A percentile compares a stretch with the other conserved stretches of the same genome.
Conservation (phyloP, 2,888 invertebrate species). For the Coremacera marginata region DNA sequence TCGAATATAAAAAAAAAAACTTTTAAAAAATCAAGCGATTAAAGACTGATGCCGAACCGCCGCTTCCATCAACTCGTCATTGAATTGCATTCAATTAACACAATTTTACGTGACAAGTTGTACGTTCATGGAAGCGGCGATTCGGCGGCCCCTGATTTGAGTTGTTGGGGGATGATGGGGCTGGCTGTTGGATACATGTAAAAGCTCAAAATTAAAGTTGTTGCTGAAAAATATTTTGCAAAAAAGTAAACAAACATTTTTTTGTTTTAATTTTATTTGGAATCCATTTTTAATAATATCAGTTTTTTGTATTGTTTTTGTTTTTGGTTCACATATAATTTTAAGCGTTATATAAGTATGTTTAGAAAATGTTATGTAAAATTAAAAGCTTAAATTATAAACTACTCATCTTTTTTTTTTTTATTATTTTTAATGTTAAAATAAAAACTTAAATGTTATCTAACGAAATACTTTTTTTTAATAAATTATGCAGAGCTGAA, state of each 20-base stretch:
- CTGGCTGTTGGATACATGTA: too few species aligned
- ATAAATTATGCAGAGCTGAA: background rate
- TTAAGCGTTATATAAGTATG: background rate
- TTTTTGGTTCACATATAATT: background rate
- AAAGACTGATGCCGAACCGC: too few species aligned
- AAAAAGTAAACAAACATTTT: slow-evolving; percentile 21
- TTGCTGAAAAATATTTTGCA: slow-evolving; percentile 27
- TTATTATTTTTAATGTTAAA: too few species aligned
- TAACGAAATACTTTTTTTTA: background rate
- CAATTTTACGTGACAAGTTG: too few species aligned
- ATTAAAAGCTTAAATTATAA: too few species aligned
- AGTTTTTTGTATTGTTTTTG: background rate
- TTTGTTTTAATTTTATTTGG: background rate
- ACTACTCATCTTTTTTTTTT: too few species aligned
- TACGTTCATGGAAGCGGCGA: too few species aligned
- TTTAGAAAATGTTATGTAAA: background rate
- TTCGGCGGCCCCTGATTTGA: too few species aligned
- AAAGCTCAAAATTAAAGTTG: background rate
- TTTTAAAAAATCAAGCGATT: slow-evolving; percentile 1
- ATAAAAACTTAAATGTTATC: background rate
- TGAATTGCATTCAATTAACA: too few species aligned
- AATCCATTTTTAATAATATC: slow-evolving; percentile 3
- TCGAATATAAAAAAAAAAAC: background rate
- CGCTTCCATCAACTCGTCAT: too few species aligned
- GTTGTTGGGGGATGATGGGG: too few species aligned